Evolutionary conservation across 2,888 invertebrate genomes (phyloP).

Genomic region (Sinodicranocentrus sp.): DNA sequence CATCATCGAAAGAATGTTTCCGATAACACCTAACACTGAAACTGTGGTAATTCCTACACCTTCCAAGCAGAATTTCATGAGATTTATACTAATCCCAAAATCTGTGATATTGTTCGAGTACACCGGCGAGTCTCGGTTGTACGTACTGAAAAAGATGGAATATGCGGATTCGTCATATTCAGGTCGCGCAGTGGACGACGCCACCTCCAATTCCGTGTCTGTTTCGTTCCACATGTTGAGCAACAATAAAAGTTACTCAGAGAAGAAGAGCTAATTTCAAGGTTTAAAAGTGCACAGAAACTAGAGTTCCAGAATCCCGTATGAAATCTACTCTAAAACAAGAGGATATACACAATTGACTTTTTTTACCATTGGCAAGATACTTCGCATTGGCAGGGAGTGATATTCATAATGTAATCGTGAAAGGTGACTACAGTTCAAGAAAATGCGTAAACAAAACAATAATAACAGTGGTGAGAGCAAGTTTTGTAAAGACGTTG

Average conservation of each 20-base stretch:
- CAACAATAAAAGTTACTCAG: neutral
- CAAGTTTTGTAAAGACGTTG: neutral
- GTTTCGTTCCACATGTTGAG: slow-evolving; percentile 29
- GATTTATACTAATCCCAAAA: slow-evolving; percentile 82
- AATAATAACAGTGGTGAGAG: slow-evolving; percentile 11
- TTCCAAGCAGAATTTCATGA: slow-evolving; percentile 36
- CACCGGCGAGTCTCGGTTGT: slow-evolving; percentile 30
- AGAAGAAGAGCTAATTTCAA: neutral
- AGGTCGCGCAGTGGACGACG: neutral
- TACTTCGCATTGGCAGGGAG: neutral
- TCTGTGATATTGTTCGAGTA: slow-evolving; percentile 36
- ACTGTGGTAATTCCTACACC: slow-evolving; percentile 30
- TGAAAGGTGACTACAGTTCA: neutral
- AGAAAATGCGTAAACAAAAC: slow-evolving; percentile 23
- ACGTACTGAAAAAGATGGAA: slow-evolving; percentile 48
- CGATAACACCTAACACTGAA: slow-evolving; percentile 24
- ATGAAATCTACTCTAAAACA: neutral
- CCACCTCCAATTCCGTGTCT: neutral
- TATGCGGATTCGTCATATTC: slow-evolving; percentile 37
- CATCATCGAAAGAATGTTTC: slow-evolving; percentile 38
- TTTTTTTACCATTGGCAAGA: neutral
- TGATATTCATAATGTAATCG: too few species aligned
- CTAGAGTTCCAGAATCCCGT: too few species aligned
- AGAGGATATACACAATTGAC: too few species aligned
- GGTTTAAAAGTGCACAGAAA: too few species aligned